Conservation (phyloP, 2,888 invertebrate species). For the Agrochola lota region DNA sequence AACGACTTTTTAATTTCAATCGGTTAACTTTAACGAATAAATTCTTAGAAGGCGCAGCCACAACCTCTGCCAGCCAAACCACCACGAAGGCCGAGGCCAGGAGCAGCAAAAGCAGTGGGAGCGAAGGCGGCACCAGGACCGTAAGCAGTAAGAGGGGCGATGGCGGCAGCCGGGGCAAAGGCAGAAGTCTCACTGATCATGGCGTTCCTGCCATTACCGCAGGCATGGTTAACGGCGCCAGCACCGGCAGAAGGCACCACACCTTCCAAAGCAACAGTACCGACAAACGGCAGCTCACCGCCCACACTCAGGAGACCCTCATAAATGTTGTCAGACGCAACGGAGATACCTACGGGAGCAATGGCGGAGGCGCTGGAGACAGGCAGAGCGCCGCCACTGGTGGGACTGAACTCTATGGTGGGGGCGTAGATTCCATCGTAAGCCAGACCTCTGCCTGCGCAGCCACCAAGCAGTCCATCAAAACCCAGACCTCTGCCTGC, state of each 20-base stretch:
- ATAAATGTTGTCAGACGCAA: conserved; percentile 58
- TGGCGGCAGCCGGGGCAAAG: conserved; percentile 1
- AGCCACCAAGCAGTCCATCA: not conserved
- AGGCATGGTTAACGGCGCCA: conserved; percentile 74
- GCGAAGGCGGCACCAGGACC: conserved; percentile 27
- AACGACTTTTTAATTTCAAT: too few relatives aligned
- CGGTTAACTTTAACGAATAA: not conserved
- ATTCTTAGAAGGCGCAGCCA: conserved; percentile 12
- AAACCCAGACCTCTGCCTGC: not conserved
- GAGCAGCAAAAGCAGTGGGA: conserved; percentile 17
- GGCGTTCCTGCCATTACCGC: conserved; percentile 70
- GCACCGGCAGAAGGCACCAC: conserved; percentile 73
- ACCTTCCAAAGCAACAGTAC: conserved; percentile 75
- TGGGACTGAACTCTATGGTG: conserved; percentile 36
- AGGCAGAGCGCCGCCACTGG: conserved; percentile 52
- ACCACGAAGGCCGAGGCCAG: not conserved
- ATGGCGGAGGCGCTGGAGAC: conserved; percentile 34
- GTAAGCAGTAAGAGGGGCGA: conserved; percentile 10
- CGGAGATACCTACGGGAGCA: conserved; percentile 47
- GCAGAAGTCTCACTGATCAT: conserved; percentile 58
- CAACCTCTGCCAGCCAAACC: conserved; percentile 14
- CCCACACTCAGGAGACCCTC: conserved; percentile 64
- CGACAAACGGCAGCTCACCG: conserved; percentile 73
- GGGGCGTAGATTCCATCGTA: conserved; percentile 19
- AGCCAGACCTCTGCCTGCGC: conserved; percentile 19